A percentile compares a stretch with the other conserved stretches of the same genome.
Evolutionary conservation across 2,888 invertebrate genomes (phyloP).

Genomic region (Lycia hirtaria): DNA sequence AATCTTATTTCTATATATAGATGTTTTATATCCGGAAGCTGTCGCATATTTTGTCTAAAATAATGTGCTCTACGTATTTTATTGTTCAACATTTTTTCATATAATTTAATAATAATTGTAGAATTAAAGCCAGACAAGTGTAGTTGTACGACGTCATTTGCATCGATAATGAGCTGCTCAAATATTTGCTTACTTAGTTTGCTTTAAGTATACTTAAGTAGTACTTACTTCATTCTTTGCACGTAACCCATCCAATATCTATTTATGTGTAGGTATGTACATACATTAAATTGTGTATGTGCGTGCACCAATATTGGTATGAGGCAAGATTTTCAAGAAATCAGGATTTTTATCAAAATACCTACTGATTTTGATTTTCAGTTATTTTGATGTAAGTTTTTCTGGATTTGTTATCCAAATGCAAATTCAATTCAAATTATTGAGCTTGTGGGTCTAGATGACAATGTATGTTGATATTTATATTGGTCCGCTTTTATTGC

Average conservation of each 20-base stretch:
- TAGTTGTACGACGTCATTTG: slow-evolving; percentile 14
- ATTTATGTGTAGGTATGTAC: neutral
- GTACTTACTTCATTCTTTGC: slow-evolving; percentile 6
- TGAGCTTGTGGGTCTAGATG: too few relatives aligned
- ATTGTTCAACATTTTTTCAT: slow-evolving; percentile 5
- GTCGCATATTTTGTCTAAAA: neutral
- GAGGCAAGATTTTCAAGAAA: too few relatives aligned
- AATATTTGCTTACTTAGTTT: slow-evolving; percentile 12
- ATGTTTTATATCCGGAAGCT: neutral
- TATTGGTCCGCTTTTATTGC: too few relatives aligned
- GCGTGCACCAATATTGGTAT: too few relatives aligned
- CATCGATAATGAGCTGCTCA: slow-evolving; percentile 15
- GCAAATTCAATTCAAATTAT: too few relatives aligned
- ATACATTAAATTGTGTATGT: too few relatives aligned
- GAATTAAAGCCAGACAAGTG: slow-evolving; percentile 4
- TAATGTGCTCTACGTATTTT: slow-evolving; percentile 1
- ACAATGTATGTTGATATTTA: too few relatives aligned
- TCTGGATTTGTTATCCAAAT: too few relatives aligned
- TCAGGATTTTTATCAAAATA: too few relatives aligned
- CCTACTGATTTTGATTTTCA: too few relatives aligned
- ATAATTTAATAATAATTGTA: slow-evolving; percentile 1
- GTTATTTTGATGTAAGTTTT: too few relatives aligned
- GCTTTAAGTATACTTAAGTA: neutral
- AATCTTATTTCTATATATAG: neutral
- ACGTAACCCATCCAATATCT: neutral